Evolutionary conservation across 2,797 vertebrate genomes (phyloP).

Genomic region (Trachurus trachurus): DNA sequence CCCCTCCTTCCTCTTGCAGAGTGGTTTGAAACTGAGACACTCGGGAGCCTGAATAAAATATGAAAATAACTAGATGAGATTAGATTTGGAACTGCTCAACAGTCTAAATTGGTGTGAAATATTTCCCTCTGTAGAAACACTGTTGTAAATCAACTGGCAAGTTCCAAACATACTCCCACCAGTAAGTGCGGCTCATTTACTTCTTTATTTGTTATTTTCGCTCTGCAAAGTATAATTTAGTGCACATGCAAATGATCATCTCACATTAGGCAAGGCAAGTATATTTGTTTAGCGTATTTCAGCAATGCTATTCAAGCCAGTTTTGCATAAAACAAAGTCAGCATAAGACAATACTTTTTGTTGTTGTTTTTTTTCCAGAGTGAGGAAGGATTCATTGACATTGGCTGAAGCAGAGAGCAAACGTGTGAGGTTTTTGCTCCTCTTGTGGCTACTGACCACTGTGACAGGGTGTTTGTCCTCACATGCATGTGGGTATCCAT

Average conservation of each 20-base stretch:
- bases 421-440: slow-evolving; percentile 6
- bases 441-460: slow-evolving; percentile 17
- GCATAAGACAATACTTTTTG: no score
- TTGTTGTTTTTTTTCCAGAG: neutral
- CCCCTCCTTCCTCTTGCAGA: neutral
- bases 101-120: slow-evolving; percentile 63
- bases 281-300: neutral
- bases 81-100: slow-evolving; percentile 47
- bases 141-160: slow-evolving; percentile 63
- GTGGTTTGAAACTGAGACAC: slow-evolving; percentile 49
- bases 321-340: neutral
- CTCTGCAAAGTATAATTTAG: slow-evolving; percentile 24
- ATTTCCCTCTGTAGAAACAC: slow-evolving; percentile 50
- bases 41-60: slow-evolving; percentile 52
- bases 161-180: slow-evolving; percentile 45
- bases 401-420: neutral
- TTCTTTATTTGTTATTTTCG: slow-evolving; percentile 45
- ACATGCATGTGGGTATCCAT: slow-evolving; percentile 48
- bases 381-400: slow-evolving; percentile 5
- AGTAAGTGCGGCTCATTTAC: slow-evolving; percentile 26
- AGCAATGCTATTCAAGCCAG: neutral
- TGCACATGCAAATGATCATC: slow-evolving; percentile 26
- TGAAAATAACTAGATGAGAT: slow-evolving; percentile 61
- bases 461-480: slow-evolving; percentile 32
- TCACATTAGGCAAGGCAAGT: neutral